Evolutionary conservation across 1,140 invertebrate genomes (phyloP), one percentile per base, ranked within the genome.

Genomic region (Panagrolaimus sp.): DNA sequence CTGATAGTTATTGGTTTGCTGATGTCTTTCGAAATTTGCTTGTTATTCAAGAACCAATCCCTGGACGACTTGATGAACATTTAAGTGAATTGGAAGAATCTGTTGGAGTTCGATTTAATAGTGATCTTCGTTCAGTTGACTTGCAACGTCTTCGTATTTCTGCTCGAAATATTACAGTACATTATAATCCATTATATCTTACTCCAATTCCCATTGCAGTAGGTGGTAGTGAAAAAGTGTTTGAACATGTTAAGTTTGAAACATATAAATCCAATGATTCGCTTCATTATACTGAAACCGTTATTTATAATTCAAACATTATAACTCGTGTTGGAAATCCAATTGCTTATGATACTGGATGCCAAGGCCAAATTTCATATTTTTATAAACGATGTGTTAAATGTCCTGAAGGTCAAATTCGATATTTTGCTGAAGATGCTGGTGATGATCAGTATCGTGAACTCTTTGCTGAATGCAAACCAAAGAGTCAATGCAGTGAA

Each of bases 301-400:
- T 58, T n/a, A n/a, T 0, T 0, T 12, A 24, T 28, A 58, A 58
- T 28, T 21, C 21, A 1, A 10, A n/a, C 4, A n/a, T 26, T 12
- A 24, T n/a, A 21, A 58, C 52, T 12, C 52, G 52, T 21, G 21
- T 28, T 21, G 21, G 28, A 28, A 58, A 58, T 21, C 9, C 0
- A 0, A 21, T 58, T 2, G 4, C 52, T n/a, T 58, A 58, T 28
- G 7, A 58, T 9, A 58, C 52, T 2, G 52, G 52, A 10, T 58
- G 52, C 17, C 10, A 1, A 1, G 52, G 28, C 0, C 0, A 1
- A 1, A 28, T 10, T 58, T 21, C 52, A 21, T 58, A 58, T 28
- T 58, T 26, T 28, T 58, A 58, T 28, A 58, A 58, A n/a, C 52
- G 52, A 21, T 58, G 52, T 58, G 52, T 58, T 28, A 1, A 1